Evolutionary conservation across 2,888 invertebrate species (phyloP).

Genomic region (Volucella zonaria): DNA sequence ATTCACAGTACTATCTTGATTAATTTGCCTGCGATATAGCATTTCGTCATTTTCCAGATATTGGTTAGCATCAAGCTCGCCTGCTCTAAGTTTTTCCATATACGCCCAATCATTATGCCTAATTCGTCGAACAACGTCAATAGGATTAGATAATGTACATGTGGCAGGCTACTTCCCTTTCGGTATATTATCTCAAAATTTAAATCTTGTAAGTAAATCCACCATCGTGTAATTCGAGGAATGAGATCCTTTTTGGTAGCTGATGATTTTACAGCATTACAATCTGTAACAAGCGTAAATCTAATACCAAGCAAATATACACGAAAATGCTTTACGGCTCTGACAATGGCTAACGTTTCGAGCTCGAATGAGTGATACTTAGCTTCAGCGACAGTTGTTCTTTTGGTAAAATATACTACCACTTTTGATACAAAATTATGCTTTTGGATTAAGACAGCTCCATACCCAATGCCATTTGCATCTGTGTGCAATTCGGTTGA

Average conservation of each 20-base stretch:
- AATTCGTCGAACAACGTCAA: constrained; percentile 11
- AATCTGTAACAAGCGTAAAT: constrained; percentile 33
- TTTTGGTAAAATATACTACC: constrained; percentile 10
- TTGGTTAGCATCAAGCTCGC: constrained; percentile 8
- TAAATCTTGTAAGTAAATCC: constrained; percentile 47
- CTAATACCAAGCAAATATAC: constrained; percentile 28
- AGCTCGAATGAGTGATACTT: constrained; percentile 31
- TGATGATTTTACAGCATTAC: constrained; percentile 46
- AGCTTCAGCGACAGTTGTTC: constrained; percentile 16
- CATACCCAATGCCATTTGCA: constrained; percentile 15
- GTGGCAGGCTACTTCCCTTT: constrained; percentile 33
- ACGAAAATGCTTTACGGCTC: constrained; percentile 26
- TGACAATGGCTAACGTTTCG: constrained; percentile 32
- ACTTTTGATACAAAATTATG: constrained; percentile 12
- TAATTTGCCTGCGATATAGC: constrained; percentile 21
- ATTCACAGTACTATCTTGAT: constrained; percentile 5
- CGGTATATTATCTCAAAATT: constrained; percentile 48
- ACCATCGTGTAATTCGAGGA: constrained; percentile 48
- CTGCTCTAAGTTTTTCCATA: constrained; percentile 22
- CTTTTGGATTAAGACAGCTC: constrained; percentile 22
- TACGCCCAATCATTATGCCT: constrained; percentile 30
- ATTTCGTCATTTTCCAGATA: constrained; percentile 18
- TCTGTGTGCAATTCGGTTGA: constrained; percentile 24
- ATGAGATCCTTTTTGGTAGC: too few relatives aligned
- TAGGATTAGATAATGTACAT: constrained; percentile 40